Evolutionary conservation across 2,113 vertebrate species (phyloP).

Genomic region (Elephas maximus): DNA sequence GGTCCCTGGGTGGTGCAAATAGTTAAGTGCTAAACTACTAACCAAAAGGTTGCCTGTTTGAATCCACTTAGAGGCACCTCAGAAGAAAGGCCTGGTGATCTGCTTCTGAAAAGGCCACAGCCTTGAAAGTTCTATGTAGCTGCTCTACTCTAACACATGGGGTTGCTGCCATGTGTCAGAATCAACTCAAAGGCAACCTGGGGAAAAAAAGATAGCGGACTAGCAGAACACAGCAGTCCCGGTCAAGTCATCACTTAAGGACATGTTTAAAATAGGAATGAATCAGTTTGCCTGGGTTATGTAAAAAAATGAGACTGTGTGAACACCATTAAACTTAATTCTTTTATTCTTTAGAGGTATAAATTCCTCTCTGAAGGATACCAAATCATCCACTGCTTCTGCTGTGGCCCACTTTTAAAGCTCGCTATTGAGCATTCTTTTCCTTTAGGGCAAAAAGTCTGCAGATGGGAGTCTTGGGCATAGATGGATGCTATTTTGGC

Average conservation of each 20-base stretch:
- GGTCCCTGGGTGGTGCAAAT: no score
- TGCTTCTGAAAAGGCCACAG: no score
- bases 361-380: not conserved
- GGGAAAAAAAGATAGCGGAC: not conserved
- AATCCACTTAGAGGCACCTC: no score
- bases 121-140: no score
- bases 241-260: not conserved
- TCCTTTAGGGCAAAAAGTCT: not conserved
- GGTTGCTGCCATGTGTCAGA: no score
- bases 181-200: no score
- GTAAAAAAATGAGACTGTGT: not conserved
- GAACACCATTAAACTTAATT: not conserved
- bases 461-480: not conserved
- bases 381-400: not conserved
- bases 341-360: not conserved
- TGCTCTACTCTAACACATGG: no score
- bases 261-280: not conserved
- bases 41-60: no score
- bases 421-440: not conserved
- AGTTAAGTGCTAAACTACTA: no score
- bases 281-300: not conserved
- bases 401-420: not conserved
- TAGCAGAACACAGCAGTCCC: not conserved
- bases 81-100: no score
- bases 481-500: constrained; percentile 18